A percentile compares a stretch with the other conserved stretches of the same genome.
phyloP scores from a whole-genome alignment of 2,888 invertebrate genomes.

The Notodonta dromedarius region DNA sequence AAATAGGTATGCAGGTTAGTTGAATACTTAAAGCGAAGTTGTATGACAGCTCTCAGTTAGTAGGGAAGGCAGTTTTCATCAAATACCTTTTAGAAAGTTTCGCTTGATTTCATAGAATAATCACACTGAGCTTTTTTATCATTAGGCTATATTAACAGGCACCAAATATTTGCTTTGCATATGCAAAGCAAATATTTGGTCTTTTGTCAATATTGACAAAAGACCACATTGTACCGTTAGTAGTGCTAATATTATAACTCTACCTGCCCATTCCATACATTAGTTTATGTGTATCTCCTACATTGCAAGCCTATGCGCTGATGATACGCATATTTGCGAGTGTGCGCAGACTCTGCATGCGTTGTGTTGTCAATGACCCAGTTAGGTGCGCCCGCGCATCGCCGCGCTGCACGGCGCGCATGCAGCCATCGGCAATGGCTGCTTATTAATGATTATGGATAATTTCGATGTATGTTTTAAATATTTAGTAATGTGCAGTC shows the following conservation, averaged over 20 bases:
- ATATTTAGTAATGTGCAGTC: no score
- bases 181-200: no score
- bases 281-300: not conserved
- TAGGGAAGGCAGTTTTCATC: not conserved
- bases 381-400: conserved; percentile 33
- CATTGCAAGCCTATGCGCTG: not conserved
- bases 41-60: not conserved
- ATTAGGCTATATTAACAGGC: no score
- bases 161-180: not conserved
- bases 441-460: conserved; percentile 19
- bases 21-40: no score
- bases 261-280: no score
- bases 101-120: not conserved
- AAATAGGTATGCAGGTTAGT: no score
- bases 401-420: conserved; percentile 11
- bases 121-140: not conserved
- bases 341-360: conserved; percentile 11
- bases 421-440: conserved; percentile 27
- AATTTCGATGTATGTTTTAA: not conserved
- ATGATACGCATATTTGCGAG: conserved; percentile 12
- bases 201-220: no score
- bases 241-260: no score
- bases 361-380: conserved; percentile 47
- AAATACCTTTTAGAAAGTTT: no score
- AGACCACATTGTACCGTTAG: no score